These are phyloP conservation scores for Oxystoma pomonae DNA, from an alignment of 2,888 invertebrate species.

Conservation along the genomic window DNA sequence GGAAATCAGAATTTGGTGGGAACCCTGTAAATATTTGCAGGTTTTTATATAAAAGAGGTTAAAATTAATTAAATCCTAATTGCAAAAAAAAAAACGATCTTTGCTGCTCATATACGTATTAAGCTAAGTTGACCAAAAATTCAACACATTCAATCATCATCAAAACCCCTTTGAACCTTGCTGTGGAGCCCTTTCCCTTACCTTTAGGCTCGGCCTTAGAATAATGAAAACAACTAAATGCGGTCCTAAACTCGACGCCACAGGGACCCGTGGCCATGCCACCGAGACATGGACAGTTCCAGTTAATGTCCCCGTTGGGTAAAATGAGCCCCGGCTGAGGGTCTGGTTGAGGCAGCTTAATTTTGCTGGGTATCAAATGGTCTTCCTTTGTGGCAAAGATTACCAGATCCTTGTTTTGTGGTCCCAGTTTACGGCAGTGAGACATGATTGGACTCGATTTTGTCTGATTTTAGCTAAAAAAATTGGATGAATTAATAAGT, in stretches of 20 bases:
- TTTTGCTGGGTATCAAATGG: slow-evolving; percentile 67
- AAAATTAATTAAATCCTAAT: too few relatives aligned
- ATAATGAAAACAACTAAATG: slow-evolving; percentile 94
- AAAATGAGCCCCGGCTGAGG: slow-evolving; percentile 77
- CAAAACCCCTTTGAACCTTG: too few relatives aligned
- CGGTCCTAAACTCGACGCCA: slow-evolving; percentile 87
- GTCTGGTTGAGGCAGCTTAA: slow-evolving; percentile 66
- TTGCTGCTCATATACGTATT: too few relatives aligned
- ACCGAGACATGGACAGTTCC: slow-evolving; percentile 95
- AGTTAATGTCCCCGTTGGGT: slow-evolving; percentile 87
- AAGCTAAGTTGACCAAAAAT: too few relatives aligned
- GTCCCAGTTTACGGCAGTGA: slow-evolving; percentile 48
- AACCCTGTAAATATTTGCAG: too few relatives aligned
- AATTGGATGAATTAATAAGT: too few relatives aligned
- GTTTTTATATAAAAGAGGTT: too few relatives aligned
- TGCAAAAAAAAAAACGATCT: too few relatives aligned
- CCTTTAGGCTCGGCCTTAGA: slow-evolving; percentile 88
- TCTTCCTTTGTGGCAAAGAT: slow-evolving; percentile 80
- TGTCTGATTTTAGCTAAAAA: background rate
- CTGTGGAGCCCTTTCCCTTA: too few relatives aligned
- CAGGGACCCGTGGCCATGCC: slow-evolving; percentile 98
- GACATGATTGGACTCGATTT: slow-evolving; percentile 40
- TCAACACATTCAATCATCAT: too few relatives aligned
- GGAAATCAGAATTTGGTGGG: too few relatives aligned
- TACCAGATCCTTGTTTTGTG: slow-evolving; percentile 72